Evolutionary conservation across 2,113 vertebrate genomes (phyloP), one percentile per base, ranked within the genome.

Genomic region (Rissa tridactyla): DNA sequence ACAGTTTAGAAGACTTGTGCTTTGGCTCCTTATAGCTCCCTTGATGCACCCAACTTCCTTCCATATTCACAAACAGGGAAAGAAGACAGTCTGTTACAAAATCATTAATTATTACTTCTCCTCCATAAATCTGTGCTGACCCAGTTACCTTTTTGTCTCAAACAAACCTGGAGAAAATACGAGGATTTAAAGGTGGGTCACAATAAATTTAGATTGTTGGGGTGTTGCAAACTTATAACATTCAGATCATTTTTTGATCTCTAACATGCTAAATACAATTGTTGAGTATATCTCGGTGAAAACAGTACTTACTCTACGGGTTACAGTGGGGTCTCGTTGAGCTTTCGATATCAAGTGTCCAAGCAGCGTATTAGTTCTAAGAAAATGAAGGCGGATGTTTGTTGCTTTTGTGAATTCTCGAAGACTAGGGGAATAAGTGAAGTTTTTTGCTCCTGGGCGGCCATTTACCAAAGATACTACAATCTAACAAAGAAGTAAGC

Each of bases 321-420:
- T 99, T 90, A 99, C 99, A 0, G 98, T 99, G 42, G 99, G 99
- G 82, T 99, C 99, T 83, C 98, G 96, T 72, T 99, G 98, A 42
- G 99, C 98, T 97, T 99, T 99, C 52, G 99, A 99, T 92, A 99
- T 99, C 86, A 99, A 98, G 90, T 99, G 99, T 57, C 99, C 99
- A n/a, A 99, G 98, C 36, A 99, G 98, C 2, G 99, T 99, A 92
- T 97, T 99, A 60, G 99, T 99, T 88, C 98, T 98, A 21, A 99
- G 98, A 93, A 99, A 99, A 79, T 76, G 98, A 78, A 99, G 97
- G 46, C 99, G 99, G 72, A 99, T 98, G 94, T 99, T 99, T 61
- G 99, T 99, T 61, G 99, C 99, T 90, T 98, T 98, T 27, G 99
- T 99, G 97, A 99, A 99, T 46, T 99, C 98, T 88, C 81, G 97